Percentiles rank a stretch among this genome's conserved stretches.
Evolutionary conservation across 2,888 invertebrate genomes (phyloP).

Genomic region (Heterodera filipjevi): DNA sequence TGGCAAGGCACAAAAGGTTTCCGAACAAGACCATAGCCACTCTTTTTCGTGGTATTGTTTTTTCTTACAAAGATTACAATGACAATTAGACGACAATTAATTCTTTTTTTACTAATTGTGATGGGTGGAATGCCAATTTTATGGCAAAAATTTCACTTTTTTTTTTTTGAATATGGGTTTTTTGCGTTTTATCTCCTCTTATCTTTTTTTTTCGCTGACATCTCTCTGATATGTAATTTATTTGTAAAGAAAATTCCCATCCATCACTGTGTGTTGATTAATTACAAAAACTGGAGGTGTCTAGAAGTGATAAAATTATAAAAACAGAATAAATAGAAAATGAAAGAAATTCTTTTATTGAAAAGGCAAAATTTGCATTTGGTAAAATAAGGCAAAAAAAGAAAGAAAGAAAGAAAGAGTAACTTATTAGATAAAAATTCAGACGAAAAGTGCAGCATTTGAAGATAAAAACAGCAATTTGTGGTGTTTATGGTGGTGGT

Average conservation of each 20-base stretch:
- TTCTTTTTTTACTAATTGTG: background rate
- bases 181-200: too few species aligned
- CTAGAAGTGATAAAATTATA: background rate
- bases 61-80: background rate
- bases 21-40: conserved; percentile 19
- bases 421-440: background rate
- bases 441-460: background rate
- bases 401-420: too few species aligned
- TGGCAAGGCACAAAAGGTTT: conserved; percentile 21
- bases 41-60: conserved; percentile 18
- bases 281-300: background rate
- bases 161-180: too few species aligned
- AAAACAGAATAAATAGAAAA: background rate
- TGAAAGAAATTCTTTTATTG: background rate
- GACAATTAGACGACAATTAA: background rate
- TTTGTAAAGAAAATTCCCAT: background rate
- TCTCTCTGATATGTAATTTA: too few species aligned
- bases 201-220: too few species aligned
- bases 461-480: background rate
- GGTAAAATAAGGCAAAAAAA: background rate
- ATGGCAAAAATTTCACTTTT: too few species aligned
- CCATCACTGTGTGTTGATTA: background rate
- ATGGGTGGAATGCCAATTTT: background rate
- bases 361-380: background rate
- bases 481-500: too few species aligned